Evolutionary conservation across 35 echinoderm and acorn worm species (phyloP), one percentile per base, ranked within the genome.

Genomic region (Eucidaris tribuloides): DNA sequence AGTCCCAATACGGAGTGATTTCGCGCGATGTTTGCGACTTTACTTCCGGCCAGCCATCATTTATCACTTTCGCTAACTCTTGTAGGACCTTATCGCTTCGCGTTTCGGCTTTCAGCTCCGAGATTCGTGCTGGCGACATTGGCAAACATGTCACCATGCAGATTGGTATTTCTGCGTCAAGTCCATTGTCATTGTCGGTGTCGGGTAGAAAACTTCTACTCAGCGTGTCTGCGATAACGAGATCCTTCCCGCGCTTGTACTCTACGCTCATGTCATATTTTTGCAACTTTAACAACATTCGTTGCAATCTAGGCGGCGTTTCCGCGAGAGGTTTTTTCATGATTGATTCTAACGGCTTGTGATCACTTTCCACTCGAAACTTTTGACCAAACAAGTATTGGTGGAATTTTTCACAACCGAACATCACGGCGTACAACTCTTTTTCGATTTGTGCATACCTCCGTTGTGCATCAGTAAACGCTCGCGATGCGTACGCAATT

Each of bases 371-470:
- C 17, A 96, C 13, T 52, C 38, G 33, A 48, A 89, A 65, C 7
- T 46, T 18, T 3, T 80, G 49, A 5, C 83, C 93, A 13, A 90
- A 14, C 39, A 91, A 38, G 40, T 87, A 84, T 18, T 74, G 27
- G 6, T 55, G 17, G 45, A 87, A 88, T 19, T 46, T 49, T 72
- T 91, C 81, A 61, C 84, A 87, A 60, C 84, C 66, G 68, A 58
- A 88, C 34, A 79, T 87, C 6, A 50, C 81, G 27, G 84, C 89
- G 4, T 91, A 46, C n/a, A 31, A 71, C 45, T 91, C 89, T 59
- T 91, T 93, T 64, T 91, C 89, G 3, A 87, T 91, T 60, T 87
- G 85, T 5, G 84, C 88, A 83, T 87, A 83, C 7, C 83, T 85
- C 22, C 37, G 30, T 32, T 96, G 88, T 37, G 83, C 45, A 58